Evolutionary conservation across 2,113 vertebrate species (phyloP), one percentile per base, ranked within the genome.

Genomic region (Tyrannus savana): DNA sequence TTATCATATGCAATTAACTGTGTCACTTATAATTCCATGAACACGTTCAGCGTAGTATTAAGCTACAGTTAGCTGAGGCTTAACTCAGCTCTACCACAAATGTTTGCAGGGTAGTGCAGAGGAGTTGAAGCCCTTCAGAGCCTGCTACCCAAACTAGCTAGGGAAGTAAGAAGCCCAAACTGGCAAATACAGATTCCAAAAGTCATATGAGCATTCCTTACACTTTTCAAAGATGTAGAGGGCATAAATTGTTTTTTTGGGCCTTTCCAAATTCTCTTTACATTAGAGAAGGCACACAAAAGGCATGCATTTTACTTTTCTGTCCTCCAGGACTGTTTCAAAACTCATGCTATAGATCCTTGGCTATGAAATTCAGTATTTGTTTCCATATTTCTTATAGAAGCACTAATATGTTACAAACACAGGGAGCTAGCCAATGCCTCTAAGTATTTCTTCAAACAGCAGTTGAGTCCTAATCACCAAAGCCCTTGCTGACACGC

Each of bases 121-220:
- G 22, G 16, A 74, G 46, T 4, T 55, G 53, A 0, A 0, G 52
- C 25, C 49, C n/a, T 44, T 37, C 2, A 2, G 35, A 63, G 21
- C 9, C 41, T 76, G 49, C 46, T n/a, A 3, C 37, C 23, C 50
- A 35, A 79, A 46, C 5, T 4, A 27, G 12, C 19, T 21, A 8
- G 0, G 10, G 44, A 47, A 62, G 24, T 33, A 47, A 41, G 37
- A 60, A 64, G 10, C 39, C 35, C 53, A 28, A 7, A 53, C 3
- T 15, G 30, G 28, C 49, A 86, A 56, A 80, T 3, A 44, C 12
- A 77, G 23, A 66, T 44, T 35, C n/a, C 44, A 79, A 87, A 56
- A 17, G n/a, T 23, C 9, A 5, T 14, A 81, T 3, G 30, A 39
- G 18, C 16, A 72, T 80, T 72, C 41, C 37, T 60, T 15, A 17